Evolutionary conservation across 2,797 vertebrate genomes (phyloP).

Genomic region (Strix occidentalis): DNA sequence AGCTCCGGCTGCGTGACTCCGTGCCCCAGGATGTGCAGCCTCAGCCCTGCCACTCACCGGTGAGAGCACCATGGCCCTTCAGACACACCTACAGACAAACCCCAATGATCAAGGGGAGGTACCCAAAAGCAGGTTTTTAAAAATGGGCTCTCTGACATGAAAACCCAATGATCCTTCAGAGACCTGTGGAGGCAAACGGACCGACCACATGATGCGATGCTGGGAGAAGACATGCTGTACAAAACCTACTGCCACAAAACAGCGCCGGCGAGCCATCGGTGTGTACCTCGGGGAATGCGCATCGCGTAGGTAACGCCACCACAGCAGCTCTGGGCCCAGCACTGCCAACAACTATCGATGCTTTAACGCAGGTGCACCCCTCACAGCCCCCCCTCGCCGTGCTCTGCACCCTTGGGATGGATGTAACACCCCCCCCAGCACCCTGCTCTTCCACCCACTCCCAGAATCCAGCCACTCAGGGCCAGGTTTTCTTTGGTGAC

Average conservation of each 20-base stretch:
- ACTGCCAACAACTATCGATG: accelerated
- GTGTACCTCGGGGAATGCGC: accelerated
- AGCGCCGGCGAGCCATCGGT: not conserved
- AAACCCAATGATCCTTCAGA: accelerated
- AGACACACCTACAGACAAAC: too few relatives aligned
- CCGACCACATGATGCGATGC: accelerated
- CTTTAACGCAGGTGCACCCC: too few relatives aligned
- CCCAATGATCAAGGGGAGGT: not conserved
- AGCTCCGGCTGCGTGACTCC: not conserved
- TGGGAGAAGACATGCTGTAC: not conserved
- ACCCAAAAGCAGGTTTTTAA: not conserved
- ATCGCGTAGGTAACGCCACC: too few relatives aligned
- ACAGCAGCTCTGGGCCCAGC: not conserved
- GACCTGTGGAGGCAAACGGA: not conserved
- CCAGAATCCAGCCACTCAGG: not conserved
- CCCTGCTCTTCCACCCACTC: not conserved
- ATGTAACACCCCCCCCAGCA: too few relatives aligned
- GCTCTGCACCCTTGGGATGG: not conserved
- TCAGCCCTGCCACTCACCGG: not conserved
- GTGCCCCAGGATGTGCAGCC: not conserved
- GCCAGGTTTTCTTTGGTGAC: not conserved
- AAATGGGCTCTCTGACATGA: not conserved
- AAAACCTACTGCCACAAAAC: not conserved
- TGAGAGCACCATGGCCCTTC: not conserved
- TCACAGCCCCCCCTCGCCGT: too few relatives aligned